A percentile compares a stretch with the other conserved stretches of the same genome.
phyloP scores from a whole-genome alignment of 2,888 invertebrate species.

The Caenorhabditis sp. region DNA sequence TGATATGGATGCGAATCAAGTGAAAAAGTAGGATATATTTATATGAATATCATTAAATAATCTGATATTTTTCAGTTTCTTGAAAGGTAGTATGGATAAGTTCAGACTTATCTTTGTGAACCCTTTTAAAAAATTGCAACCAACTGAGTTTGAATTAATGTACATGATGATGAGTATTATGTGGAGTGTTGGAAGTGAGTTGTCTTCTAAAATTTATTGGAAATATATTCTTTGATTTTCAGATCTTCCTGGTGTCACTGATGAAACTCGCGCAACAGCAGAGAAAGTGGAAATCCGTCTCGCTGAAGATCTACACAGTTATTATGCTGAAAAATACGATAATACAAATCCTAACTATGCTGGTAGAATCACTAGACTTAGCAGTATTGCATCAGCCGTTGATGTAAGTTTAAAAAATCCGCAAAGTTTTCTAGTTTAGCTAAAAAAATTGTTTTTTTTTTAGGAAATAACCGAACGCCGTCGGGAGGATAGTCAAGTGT shows the following conservation, averaged over 20 bases:
- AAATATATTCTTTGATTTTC: constrained; percentile 1
- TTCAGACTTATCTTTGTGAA: constrained; percentile 41
- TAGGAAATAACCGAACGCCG: constrained; percentile 45
- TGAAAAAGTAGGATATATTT: constrained; percentile 23
- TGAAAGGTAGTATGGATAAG: constrained; percentile 41
- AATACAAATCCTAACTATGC: constrained; percentile 44
- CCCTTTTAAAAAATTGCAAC: constrained; percentile 46
- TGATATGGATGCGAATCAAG: constrained; percentile 41
- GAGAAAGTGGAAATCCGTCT: constrained; percentile 34
- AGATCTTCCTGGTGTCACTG: constrained; percentile 35
- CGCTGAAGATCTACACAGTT: constrained; percentile 42
- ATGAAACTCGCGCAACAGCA: constrained; percentile 31
- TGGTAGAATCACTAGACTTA: constrained; percentile 37
- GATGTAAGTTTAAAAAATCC: constrained; percentile 20
- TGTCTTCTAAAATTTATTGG: background rate
- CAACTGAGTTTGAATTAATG: constrained; percentile 45
- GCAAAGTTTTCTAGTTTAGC: background rate
- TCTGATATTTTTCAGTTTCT: constrained; percentile 28
- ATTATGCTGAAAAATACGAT: constrained; percentile 35
- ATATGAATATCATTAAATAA: background rate
- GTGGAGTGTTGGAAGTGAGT: constrained; percentile 47
- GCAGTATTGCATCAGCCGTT: constrained; percentile 44
- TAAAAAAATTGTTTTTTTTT: constrained; percentile 4
- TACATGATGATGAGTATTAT: constrained; percentile 55
- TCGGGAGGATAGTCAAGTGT: constrained; percentile 47